phyloP scores from a whole-genome alignment of 2,888 invertebrate species.

The Zootermopsis nevadensis region DNA sequence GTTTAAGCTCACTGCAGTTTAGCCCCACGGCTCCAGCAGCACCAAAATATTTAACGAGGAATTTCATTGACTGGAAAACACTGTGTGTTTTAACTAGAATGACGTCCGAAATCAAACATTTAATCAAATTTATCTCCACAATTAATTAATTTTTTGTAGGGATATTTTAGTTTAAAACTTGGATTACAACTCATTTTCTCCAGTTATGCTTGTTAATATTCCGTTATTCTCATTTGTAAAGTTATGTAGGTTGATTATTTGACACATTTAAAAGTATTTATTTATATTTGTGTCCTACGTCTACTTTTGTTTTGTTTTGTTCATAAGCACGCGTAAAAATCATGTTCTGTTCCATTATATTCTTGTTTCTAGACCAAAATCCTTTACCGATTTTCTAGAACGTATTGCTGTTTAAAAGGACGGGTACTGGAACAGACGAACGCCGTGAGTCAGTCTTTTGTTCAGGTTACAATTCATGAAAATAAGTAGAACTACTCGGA shows the following conservation, averaged over 20 bases:
- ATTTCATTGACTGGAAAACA: neutral
- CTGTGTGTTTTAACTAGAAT: neutral
- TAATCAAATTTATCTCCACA: neutral
- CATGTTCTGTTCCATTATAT: too few species aligned
- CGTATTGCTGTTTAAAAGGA: neutral
- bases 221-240: too few species aligned
- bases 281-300: neutral
- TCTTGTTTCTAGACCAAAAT: neutral
- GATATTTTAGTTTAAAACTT: too few species aligned
- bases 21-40: neutral
- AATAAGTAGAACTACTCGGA: neutral
- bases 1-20: too few species aligned
- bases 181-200: too few species aligned
- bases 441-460: neutral
- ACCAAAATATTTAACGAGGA: slow-evolving; percentile 13
- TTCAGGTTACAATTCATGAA: neutral
- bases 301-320: neutral
- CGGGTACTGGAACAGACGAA: neutral
- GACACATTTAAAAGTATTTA: neutral
- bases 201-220: too few species aligned
- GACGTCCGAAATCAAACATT: neutral
- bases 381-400: too few species aligned
- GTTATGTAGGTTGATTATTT: neutral
- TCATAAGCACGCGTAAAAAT: too few species aligned
- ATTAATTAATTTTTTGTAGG: neutral